phyloP scores from a whole-genome alignment of 2,797 vertebrate species.

The Chanos chanos region DNA sequence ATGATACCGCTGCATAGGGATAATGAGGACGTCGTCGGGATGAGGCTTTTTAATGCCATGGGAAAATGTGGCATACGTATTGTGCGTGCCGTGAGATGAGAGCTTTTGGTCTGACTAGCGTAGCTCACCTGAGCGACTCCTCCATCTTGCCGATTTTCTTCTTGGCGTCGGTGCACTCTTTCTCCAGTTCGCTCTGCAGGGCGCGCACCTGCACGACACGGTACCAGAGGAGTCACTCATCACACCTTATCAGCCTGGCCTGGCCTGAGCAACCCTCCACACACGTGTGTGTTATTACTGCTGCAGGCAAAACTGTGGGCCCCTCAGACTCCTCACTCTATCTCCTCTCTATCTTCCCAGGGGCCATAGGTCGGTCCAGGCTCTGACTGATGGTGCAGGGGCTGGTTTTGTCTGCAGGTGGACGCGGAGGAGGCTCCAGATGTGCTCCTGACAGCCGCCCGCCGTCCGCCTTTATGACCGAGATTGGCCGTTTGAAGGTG shows the following conservation, averaged over 20 bases:
- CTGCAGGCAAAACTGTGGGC: too few species aligned
- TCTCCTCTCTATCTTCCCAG: constrained; percentile 6
- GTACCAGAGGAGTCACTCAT: constrained; percentile 14
- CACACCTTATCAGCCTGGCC: not conserved
- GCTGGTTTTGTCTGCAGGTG: constrained; percentile 35
- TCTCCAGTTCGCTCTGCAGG: constrained; percentile 75
- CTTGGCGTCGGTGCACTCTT: constrained; percentile 71
- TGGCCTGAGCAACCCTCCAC: not conserved
- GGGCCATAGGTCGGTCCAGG: constrained; percentile 27
- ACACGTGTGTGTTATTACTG: constrained; percentile 3
- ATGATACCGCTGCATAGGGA: too few species aligned
- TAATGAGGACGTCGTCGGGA: too few species aligned
- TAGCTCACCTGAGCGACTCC: constrained; percentile 79
- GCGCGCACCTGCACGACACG: constrained; percentile 70
- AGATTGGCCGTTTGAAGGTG: constrained; percentile 37
- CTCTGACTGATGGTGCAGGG: constrained; percentile 2
- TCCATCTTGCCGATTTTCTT: constrained; percentile 78
- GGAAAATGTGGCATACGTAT: too few species aligned
- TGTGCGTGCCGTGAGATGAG: too few species aligned
- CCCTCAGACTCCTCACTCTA: not conserved
- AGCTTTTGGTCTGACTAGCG: too few species aligned
- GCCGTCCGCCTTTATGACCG: constrained; percentile 43
- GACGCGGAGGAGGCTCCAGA: constrained; percentile 25
- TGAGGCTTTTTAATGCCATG: too few species aligned
- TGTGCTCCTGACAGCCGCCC: constrained; percentile 32